These are phyloP conservation scores for Struthidea cinerea DNA, from an alignment of 2,113 vertebrate species.

Conservation along the genomic window DNA sequence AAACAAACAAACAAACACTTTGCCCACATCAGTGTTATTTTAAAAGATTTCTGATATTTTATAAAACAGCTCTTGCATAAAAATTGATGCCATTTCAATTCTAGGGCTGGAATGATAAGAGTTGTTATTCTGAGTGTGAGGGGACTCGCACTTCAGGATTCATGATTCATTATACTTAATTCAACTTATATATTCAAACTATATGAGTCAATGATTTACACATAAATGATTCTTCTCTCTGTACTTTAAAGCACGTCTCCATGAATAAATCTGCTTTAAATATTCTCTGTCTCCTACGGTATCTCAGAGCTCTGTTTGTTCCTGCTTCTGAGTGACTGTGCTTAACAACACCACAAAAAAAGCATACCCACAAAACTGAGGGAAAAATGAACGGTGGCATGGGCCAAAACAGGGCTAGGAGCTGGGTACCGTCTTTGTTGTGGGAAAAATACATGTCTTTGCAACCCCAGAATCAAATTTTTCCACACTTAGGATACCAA, in stretches of 20 bases:
- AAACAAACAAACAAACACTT: neutral
- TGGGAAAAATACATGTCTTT: neutral
- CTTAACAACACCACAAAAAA: neutral
- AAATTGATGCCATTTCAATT: neutral
- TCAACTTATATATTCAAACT: neutral
- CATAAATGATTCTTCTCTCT: neutral
- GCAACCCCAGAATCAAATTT: neutral
- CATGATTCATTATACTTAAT: neutral
- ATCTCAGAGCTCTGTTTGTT: neutral
- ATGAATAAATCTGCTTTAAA: neutral
- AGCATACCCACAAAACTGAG: neutral
- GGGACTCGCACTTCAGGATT: neutral
- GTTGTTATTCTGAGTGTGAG: neutral
- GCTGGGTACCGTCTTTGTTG: neutral
- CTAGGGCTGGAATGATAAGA: neutral
- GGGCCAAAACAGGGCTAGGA: neutral
- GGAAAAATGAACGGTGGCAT: neutral
- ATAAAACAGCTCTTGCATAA: neutral
- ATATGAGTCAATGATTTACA: neutral
- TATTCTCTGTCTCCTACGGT: rapidly evolving
- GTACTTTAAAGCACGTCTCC: neutral
- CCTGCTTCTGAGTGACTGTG: neutral
- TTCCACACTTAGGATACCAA: neutral
- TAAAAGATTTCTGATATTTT: neutral
- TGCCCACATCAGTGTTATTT: neutral